Base-by-base conservation (phyloP, 1,140 invertebrate species). In the Nomia melanderi region DNA sequence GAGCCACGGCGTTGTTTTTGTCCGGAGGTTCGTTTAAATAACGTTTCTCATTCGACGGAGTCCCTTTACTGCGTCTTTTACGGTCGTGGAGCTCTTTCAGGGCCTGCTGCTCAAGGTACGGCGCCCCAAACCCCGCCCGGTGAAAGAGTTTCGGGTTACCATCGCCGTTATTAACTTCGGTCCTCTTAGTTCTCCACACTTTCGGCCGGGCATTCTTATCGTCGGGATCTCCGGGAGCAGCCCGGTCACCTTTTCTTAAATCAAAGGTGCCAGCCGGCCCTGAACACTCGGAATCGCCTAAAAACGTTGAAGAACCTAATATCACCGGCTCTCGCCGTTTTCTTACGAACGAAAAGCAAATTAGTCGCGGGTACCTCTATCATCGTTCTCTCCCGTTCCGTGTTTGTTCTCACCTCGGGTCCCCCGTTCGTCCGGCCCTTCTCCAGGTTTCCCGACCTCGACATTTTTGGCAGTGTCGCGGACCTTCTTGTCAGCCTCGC, bases 11-110 rank as follows among this genome's bases (percentile, higher is more conserved):
- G 54, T 47, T 25, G 20, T 25, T 20, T 3, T 59, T 50, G 31
- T 69, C 60, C 5, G 12, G 25, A 33, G n/a, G 12, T 36, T 44
- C 41, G 23, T 65, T 69, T 39, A 5, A 44, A 17, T 33, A 41
- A 67, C 50, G 69, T 25, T 71, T 53, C 25, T 72, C 69, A 11
- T 70, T 53, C 1, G 47, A n/a, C n/a, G 20, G 39, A 56, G 23
- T 50, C 67, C 20, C 77, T 54, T 75, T 76, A 50, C 53, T 83
- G 17, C 81, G 82, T 60, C 78, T 84, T 25, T 44, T 56, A 20
- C 81, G 82, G 39, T 69, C 56, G 12, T 65, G 80, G 4, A 14
- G 41, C 62, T 63, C 47, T 31, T 70, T 65, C 70, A 31, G 36
- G 36, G 56, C 31, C 27, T 20, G 12, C 59, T 66, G 36, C 20